Base-by-base conservation (phyloP, 2,888 invertebrate genomes). In the Aporophyla nigra region DNA sequence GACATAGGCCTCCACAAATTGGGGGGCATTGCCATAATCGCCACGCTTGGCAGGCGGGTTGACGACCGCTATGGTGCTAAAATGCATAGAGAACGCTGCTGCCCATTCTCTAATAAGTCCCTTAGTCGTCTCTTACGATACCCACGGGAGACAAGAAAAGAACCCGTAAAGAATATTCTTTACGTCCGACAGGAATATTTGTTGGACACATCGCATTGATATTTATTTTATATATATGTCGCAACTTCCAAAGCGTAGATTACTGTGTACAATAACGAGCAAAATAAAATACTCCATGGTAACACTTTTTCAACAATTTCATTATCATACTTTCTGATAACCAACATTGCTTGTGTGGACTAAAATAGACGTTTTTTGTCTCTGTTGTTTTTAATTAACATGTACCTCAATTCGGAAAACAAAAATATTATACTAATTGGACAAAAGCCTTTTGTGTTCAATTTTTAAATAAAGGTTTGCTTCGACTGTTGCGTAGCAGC, bases 341-440 rank as follows among this genome's bases (percentile, higher is more conserved):
- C 10, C 2, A 27, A 40, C 14, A 27, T 21, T 71, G 19, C 2
- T 49, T 79, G 71, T 54, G 19, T 79, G 21, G 5, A 21, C 27
- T 21, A 27, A 71, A 80, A 49, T 61, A 53, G 19, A n/a, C 19
- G 10, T 49, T 62, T 49, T 80, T 27, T 40, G 46, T 49, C 5
- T 43, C 49, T 40, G 49, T 27, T 12, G 46, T 61, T 80, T 71
- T 78, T 63, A 72, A 80, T 80, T 80, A 77, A 63, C 33, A 63
- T 24, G 46, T 56, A 46, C 19, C 19, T 21, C 63, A 70, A 49
- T 54, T 61, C 14, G 40, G 5, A 73, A 56, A 58, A 80, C 56
- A 80, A 73, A 43, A 63, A 63, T 46, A 74, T 43, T 54, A 54
- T 43, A 1, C 40, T 81, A 66, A 69, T 80, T 82, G 58, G 21